These are phyloP conservation scores for Anoncus sp. DNA, from an alignment of 2,888 invertebrate genomes.

Conservation along the genomic window DNA sequence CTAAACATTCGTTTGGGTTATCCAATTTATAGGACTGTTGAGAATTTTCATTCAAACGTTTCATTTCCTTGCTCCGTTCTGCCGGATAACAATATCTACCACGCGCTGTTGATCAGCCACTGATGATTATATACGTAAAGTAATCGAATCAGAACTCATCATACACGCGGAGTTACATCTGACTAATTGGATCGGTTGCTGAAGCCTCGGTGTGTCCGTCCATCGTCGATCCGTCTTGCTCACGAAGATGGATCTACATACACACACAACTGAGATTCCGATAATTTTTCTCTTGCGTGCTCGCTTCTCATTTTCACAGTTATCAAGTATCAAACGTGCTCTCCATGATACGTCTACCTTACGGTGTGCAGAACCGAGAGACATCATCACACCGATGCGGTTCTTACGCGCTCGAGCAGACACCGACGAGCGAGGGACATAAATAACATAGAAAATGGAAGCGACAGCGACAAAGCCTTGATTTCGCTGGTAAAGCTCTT, in stretches of 20 bases:
- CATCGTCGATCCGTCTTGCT: background rate
- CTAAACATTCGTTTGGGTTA: no score
- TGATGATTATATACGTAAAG: background rate
- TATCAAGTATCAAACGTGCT: background rate
- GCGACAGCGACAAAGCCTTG: slow-evolving; percentile 80
- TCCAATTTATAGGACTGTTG: no score
- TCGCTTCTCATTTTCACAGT: no score
- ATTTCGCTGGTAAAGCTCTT: slow-evolving; percentile 75
- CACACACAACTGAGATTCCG: no score
- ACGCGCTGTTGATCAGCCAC: background rate
- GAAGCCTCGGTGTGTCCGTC: background rate
- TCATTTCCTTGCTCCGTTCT: no score
- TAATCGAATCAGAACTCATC: background rate
- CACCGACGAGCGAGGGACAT: slow-evolving; percentile 71
- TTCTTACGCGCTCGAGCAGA: background rate
- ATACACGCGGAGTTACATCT: background rate
- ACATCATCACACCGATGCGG: background rate
- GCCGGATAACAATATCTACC: no score
- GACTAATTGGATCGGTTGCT: background rate
- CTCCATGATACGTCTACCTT: background rate
- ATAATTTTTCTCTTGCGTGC: no score
- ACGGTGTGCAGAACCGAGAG: no score
- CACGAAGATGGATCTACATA: background rate
- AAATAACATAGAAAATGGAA: slow-evolving; percentile 76
- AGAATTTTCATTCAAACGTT: no score